Conservation (phyloP, 2,888 invertebrate species). For the Villa cingulata region DNA sequence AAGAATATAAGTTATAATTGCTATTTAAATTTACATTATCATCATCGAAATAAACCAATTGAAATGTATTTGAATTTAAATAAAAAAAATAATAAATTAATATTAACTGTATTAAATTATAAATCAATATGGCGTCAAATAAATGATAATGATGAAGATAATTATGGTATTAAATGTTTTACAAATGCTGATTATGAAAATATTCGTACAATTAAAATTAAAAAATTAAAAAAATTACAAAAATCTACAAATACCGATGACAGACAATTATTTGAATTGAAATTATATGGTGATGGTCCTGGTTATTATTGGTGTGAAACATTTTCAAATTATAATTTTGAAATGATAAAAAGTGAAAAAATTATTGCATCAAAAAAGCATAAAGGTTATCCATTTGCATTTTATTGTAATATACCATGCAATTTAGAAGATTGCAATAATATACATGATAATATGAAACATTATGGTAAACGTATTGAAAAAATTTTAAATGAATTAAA, state of each 20-base stretch:
- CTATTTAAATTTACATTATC: neutral
- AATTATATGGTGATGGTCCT: slow-evolving; percentile 39
- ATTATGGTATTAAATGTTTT: slow-evolving; percentile 45
- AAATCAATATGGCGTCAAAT: slow-evolving; percentile 41
- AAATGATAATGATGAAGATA: slow-evolving; percentile 23
- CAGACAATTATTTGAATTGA: slow-evolving; percentile 37
- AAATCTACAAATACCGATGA: neutral
- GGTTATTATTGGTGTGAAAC: slow-evolving; percentile 55
- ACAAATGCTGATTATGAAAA: slow-evolving; percentile 43
- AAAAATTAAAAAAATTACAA: slow-evolving; percentile 19
- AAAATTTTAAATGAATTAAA: slow-evolving; percentile 12
- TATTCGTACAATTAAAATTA: slow-evolving; percentile 36
- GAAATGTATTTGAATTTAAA: slow-evolving; percentile 13
- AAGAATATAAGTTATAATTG: neutral
- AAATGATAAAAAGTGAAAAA: slow-evolving; percentile 38
- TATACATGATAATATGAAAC: slow-evolving; percentile 8
- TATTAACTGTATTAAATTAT: slow-evolving; percentile 42
- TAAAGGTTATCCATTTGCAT: slow-evolving; percentile 25
- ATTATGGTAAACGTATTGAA: slow-evolving; percentile 10
- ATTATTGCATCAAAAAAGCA: slow-evolving; percentile 37
- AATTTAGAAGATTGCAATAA: slow-evolving; percentile 7
- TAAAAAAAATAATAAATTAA: slow-evolving; percentile 23
- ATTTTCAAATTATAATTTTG: slow-evolving; percentile 38
- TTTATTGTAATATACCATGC: slow-evolving; percentile 25
- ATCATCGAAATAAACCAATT: slow-evolving; percentile 8